Evolutionary conservation across 2,797 vertebrate genomes (phyloP).

Genomic region (Mus spretus): DNA sequence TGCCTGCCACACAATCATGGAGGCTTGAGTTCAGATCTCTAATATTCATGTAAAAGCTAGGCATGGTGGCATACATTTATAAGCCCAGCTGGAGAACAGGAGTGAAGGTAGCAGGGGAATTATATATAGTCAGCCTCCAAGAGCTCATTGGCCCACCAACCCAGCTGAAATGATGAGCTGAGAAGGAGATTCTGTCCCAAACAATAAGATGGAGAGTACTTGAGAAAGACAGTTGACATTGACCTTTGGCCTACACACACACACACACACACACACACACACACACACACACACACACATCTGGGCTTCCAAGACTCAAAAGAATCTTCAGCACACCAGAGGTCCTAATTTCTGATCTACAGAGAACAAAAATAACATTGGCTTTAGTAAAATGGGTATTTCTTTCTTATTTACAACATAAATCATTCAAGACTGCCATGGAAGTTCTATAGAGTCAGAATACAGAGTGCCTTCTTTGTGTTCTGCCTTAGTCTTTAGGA

Average conservation of each 20-base stretch:
- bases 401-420: neutral
- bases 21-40: neutral
- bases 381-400: constrained; percentile 1
- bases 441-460: neutral
- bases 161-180: neutral
- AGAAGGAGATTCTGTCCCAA: neutral
- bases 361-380: constrained; percentile 5
- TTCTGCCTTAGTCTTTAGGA: neutral
- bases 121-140: neutral
- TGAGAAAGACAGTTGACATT: neutral
- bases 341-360: neutral
- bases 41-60: neutral
- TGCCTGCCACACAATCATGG: neutral
- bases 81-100: neutral
- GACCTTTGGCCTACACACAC: neutral
- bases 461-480: neutral
- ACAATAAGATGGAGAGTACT: neutral
- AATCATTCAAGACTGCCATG: neutral
- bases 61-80: neutral
- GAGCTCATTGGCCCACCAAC: neutral
- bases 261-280: neutral
- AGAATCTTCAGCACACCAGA: neutral
- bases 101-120: neutral
- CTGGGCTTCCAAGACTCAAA: neutral
- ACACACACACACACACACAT: neutral